Evolutionary conservation across 2,888 invertebrate genomes (phyloP).

Genomic region (Drosophila affinis): DNA sequence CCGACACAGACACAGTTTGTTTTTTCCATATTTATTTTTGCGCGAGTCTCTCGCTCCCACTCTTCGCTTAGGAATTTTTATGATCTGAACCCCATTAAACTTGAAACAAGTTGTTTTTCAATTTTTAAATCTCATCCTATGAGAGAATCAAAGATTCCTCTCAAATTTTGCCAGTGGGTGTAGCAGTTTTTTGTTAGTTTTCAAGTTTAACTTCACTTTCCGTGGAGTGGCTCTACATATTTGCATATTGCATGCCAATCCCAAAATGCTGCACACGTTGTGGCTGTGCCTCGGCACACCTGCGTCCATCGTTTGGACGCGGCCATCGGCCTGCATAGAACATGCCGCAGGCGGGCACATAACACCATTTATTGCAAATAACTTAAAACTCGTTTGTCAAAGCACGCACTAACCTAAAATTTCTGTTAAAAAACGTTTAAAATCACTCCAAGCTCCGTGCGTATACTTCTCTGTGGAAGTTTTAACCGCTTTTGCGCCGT

Average conservation of each 20-base stretch:
- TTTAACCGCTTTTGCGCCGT: conserved; percentile 20
- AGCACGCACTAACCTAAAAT: conserved; percentile 67
- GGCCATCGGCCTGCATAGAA: conserved; percentile 16
- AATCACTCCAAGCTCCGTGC: conserved; percentile 32
- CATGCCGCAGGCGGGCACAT: conserved; percentile 29
- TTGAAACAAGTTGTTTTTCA: conserved; percentile 57
- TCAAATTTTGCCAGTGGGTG: conserved; percentile 43
- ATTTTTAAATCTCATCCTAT: conserved; percentile 13
- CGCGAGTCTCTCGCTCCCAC: conserved; percentile 56
- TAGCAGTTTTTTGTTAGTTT: conserved; percentile 30
- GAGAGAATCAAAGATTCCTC: conserved; percentile 17
- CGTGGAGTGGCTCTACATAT: conserved; percentile 24
- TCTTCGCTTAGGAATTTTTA: conserved; percentile 51
- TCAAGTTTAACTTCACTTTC: conserved; percentile 60
- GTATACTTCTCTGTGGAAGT: conserved; percentile 18
- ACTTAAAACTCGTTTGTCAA: conserved; percentile 61
- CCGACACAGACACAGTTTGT: conserved; percentile 8
- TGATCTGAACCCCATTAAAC: conserved; percentile 43
- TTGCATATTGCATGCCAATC: conserved; percentile 50
- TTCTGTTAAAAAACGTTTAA: conserved; percentile 39
- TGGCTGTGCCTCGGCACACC: conserved; percentile 25
- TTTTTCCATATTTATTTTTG: conserved; percentile 45
- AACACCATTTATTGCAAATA: conserved; percentile 31
- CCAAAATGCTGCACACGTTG: not conserved
- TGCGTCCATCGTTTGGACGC: conserved; percentile 5